Evolutionary conservation across 2,797 vertebrate species (phyloP).

Genomic region (Syngnathus acus): DNA sequence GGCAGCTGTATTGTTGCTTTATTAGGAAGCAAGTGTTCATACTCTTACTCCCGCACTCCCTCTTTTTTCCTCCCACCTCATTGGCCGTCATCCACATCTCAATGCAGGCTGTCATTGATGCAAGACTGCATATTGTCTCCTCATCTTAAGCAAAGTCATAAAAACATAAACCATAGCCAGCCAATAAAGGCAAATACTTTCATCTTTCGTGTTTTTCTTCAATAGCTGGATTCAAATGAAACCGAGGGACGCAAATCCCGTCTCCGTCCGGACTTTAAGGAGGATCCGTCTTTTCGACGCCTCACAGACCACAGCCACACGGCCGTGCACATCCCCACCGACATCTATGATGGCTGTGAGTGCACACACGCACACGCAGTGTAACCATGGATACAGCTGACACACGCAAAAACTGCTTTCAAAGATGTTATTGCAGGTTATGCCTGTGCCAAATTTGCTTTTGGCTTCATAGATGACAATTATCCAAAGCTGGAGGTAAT

Average conservation of each 20-base stretch:
- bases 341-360: conserved; percentile 99
- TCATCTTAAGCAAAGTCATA: background rate
- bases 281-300: conserved; percentile 82
- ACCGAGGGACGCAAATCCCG: conserved; percentile 81
- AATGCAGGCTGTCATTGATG: conserved; percentile 26
- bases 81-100: conserved; percentile 36
- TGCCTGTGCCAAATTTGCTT: background rate
- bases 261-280: conserved; percentile 86
- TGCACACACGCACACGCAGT: conserved; percentile 31
- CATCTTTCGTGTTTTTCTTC: background rate
- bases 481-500: background rate
- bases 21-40: conserved; percentile 62
- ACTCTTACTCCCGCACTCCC: conserved; percentile 15
- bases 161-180: background rate
- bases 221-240: conserved; percentile 85
- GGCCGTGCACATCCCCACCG: conserved; percentile 95
- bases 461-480: background rate
- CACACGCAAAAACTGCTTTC: conserved; percentile 13
- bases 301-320: conserved; percentile 89
- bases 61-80: conserved; percentile 12
- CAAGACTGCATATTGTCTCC: conserved; percentile 13
- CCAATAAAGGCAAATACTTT: background rate
- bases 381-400: conserved; percentile 51
- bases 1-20: conserved; percentile 63
- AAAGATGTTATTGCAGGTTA: background rate